A percentile compares a stretch with the other conserved stretches of the same genome.
Evolutionary conservation across 2,888 invertebrate species (phyloP).

Genomic region (Resseliella maxima): DNA sequence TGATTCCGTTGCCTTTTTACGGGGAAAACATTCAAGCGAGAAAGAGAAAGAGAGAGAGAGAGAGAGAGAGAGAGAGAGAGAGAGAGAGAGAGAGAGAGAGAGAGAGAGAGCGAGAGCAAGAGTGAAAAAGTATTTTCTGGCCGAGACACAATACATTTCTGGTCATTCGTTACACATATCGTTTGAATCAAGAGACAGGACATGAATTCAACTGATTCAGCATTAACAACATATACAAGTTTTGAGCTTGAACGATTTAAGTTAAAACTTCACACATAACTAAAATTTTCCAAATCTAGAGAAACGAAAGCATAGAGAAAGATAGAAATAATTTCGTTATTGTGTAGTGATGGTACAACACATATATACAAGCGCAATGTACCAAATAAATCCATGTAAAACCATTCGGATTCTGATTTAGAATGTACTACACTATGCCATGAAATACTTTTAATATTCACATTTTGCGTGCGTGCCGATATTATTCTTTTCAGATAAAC

Average conservation of each 20-base stretch:
- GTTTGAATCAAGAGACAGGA: background rate
- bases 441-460: slow-evolving; percentile 44
- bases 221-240: background rate
- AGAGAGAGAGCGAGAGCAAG: too few relatives aligned
- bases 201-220: slow-evolving; percentile 24
- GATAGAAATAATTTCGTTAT: background rate
- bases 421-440: background rate
- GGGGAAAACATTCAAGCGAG: too few relatives aligned
- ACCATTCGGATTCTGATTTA: slow-evolving; percentile 15
- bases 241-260: slow-evolving; percentile 23
- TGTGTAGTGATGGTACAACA: too few relatives aligned
- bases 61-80: too few relatives aligned
- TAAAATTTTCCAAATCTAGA: background rate
- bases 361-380: background rate
- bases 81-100: too few relatives aligned
- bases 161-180: too few relatives aligned
- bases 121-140: too few relatives aligned
- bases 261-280: slow-evolving; percentile 42
- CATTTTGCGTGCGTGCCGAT: slow-evolving; percentile 24
- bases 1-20: background rate
- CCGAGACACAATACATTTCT: too few relatives aligned
- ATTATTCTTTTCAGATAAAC: background rate
- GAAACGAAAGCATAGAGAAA: too few relatives aligned
- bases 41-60: too few relatives aligned
- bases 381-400: background rate